Evolutionary conservation across 1,140 invertebrate species (phyloP).

Genomic region (Macrotrachela quadricornifera): DNA sequence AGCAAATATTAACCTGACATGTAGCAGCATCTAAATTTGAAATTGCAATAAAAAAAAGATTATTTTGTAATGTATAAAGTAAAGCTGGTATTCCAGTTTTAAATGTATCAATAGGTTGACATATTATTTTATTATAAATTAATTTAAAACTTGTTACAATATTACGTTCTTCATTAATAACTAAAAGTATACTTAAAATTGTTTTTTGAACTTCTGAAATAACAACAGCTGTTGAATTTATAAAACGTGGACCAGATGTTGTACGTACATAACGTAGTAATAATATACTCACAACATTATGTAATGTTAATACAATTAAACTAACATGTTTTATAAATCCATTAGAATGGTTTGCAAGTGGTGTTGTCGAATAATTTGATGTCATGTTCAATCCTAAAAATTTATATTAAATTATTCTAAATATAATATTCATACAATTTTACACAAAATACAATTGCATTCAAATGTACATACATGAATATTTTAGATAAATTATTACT

Average conservation of each 20-base stretch:
- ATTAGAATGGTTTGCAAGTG: too few relatives aligned
- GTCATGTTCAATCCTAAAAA: too few relatives aligned
- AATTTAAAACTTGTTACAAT: too few relatives aligned
- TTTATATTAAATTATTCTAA: too few relatives aligned
- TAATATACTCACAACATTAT: conserved; percentile 76
- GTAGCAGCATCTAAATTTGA: conserved; percentile 93
- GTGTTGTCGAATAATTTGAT: too few relatives aligned
- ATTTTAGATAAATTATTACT: too few relatives aligned
- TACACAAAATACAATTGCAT: too few relatives aligned
- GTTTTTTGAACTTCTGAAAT: conserved; percentile 82
- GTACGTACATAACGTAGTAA: conserved; percentile 82
- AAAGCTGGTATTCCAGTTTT: conserved; percentile 74
- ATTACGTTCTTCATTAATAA: conserved; percentile 17
- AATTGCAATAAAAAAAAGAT: conserved; percentile 80
- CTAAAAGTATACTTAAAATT: conserved; percentile 45
- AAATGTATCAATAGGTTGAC: conserved; percentile 64
- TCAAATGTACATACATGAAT: too few relatives aligned
- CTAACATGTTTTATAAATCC: conserved; percentile 47
- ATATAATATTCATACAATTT: too few relatives aligned
- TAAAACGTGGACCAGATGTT: conserved; percentile 62
- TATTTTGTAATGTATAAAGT: conserved; percentile 88
- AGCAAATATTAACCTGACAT: conserved; percentile 41
- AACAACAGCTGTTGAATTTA: conserved; percentile 79
- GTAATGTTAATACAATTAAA: conserved; percentile 63
- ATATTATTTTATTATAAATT: too few relatives aligned